Base-by-base conservation (phyloP, 1,140 invertebrate genomes). In the Drosophila paulistorum region DNA sequence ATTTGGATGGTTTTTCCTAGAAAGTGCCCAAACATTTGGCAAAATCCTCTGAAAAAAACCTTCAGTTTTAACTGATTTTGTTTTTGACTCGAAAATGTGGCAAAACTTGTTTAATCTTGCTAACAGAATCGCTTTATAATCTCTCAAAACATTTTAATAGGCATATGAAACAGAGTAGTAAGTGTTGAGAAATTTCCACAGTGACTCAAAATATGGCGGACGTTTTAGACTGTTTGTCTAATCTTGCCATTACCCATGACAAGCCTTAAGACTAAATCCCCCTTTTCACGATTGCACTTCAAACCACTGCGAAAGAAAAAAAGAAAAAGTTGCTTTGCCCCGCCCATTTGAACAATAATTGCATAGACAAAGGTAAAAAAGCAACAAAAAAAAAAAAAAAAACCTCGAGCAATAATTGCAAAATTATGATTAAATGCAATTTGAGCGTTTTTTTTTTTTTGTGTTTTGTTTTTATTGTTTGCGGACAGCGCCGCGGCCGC, bases 361-460 rank as follows among this genome's bases (percentile, higher is more conserved):
- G 68, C 79, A 81, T 41, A 68, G 62, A 39, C 75, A 66, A 70
- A 58, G 35, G 17, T 33, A 20, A 63, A 30, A 30, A 30, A 30
- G 1, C 1, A 30, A 30, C 7, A 30, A 76, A 75, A 76, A 30
- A 30, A 30, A 7, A 7, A 30, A 30, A 30, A 30, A 76, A 75
- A 76, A 75, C 59, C 41, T 39, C 60, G 30, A 26, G 61, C 23
- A 33, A 30, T 30, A 45, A 45, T 26, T 26, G 60, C 41, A 45
- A 77, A 77, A 77, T 71, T 75, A 77, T 77, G 74, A 82, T 85
- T 82, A 82, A 83, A 82, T 82, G 82, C 67, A 82, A 85, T 82
- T 85, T 73, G 68, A 82, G 17, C 7, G 82, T 79, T 82, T 64
- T 77, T 71, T 64, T 66, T 45, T 33, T 20, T 2, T 48, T 17